A percentile compares a stretch with the other conserved stretches of the same genome.
phyloP scores from a whole-genome alignment of 1,140 invertebrate genomes.

The Dinoponera quadriceps region DNA sequence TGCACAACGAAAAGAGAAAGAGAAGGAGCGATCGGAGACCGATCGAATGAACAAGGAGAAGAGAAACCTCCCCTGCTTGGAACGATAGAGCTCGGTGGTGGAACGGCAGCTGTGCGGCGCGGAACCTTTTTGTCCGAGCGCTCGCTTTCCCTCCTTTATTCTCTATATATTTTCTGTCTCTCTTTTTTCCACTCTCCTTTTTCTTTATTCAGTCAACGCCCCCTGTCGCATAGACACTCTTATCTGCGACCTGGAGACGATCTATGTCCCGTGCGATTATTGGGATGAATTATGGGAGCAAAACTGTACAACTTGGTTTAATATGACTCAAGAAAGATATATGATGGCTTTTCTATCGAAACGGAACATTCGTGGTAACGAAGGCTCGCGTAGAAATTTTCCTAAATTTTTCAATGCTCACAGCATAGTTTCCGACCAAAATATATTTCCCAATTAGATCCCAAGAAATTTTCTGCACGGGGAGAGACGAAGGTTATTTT shows the following conservation, averaged over 20 bases:
- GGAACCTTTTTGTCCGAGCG: conserved; percentile 51
- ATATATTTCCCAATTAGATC: too few species aligned
- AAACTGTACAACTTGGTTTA: background rate
- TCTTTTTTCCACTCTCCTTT: background rate
- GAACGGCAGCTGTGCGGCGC: conserved; percentile 62
- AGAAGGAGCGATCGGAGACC: conserved; percentile 52
- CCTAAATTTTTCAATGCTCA: too few species aligned
- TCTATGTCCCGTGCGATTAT: conserved; percentile 16
- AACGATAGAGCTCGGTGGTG: conserved; percentile 66
- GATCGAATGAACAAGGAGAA: background rate
- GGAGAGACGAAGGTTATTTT: too few species aligned
- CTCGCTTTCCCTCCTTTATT: conserved; percentile 4
- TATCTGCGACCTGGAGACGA: conserved; percentile 4
- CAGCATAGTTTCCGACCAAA: too few species aligned
- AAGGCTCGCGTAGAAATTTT: background rate
- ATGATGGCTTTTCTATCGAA: background rate
- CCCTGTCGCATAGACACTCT: background rate
- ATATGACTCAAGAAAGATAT: background rate
- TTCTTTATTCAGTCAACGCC: background rate
- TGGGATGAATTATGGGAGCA: background rate
- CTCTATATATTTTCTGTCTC: background rate
- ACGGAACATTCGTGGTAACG: background rate
- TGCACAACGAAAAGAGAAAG: conserved; percentile 32
- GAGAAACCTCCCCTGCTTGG: conserved; percentile 71
- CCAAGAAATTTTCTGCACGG: too few species aligned